Conservation (phyloP, 64 coral and sea anemone genomes). For the Stichodactyla mertensii region DNA sequence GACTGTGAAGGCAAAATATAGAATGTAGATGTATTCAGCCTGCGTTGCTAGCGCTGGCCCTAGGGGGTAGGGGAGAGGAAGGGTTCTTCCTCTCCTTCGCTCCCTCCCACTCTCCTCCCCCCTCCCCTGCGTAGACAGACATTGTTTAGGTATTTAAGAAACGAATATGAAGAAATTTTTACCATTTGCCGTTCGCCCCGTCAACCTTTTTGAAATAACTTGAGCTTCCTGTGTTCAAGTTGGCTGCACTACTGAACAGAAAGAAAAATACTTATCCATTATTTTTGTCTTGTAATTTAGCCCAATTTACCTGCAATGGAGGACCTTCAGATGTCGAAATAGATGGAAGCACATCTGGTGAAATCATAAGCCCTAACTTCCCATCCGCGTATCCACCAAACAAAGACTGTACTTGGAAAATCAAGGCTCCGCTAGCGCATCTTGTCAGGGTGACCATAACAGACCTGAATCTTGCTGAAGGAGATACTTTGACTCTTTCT, state of each 20-base stretch:
- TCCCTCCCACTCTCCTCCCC: too few relatives aligned
- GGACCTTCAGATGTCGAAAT: background rate
- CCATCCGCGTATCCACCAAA: background rate
- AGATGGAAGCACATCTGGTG: background rate
- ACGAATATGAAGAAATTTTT: too few relatives aligned
- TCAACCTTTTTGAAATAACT: too few relatives aligned
- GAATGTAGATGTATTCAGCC: too few relatives aligned
- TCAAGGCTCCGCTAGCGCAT: background rate
- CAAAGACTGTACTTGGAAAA: conserved; percentile 6
- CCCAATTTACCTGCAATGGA: background rate
- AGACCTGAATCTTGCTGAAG: background rate
- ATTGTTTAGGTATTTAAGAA: too few relatives aligned
- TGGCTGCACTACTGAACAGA: background rate
- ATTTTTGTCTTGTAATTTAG: background rate
- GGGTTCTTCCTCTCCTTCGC: too few relatives aligned
- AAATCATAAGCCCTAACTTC: background rate
- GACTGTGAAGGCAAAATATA: background rate
- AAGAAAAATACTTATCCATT: background rate
- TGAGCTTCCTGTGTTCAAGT: background rate
- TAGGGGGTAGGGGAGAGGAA: too few relatives aligned
- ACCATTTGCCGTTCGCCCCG: too few relatives aligned
- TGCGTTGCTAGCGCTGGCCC: too few relatives aligned
- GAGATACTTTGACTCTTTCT: background rate
- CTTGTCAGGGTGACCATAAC: background rate
- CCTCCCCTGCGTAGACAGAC: too few relatives aligned